phyloP scores from a whole-genome alignment of 1,140 invertebrate genomes.

The Solenopsis invicta region DNA sequence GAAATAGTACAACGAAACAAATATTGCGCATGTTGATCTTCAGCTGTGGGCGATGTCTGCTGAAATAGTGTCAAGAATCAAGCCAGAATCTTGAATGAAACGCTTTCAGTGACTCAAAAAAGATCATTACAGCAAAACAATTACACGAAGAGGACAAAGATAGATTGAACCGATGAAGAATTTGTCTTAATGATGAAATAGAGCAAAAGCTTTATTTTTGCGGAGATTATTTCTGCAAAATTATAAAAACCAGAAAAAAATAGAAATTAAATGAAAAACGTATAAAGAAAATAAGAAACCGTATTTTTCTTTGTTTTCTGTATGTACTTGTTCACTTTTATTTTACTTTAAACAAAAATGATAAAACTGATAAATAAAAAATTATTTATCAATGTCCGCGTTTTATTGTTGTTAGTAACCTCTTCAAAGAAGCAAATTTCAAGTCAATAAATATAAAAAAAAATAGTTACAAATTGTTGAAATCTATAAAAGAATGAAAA shows the following conservation, averaged over 20 bases:
- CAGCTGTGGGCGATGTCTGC: neutral
- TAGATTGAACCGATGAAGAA: neutral
- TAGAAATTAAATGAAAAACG: slow-evolving; percentile 1
- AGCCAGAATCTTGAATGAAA: neutral
- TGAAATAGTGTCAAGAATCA: neutral
- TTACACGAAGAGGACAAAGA: neutral
- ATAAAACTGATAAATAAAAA: neutral
- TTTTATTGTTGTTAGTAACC: neutral
- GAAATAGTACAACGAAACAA: neutral
- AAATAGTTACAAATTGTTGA: neutral
- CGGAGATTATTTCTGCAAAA: neutral
- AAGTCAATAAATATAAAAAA: neutral
- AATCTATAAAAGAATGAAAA: neutral
- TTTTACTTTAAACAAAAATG: neutral
- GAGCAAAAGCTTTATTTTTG: neutral
- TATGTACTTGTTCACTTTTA: neutral
- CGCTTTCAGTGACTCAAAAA: neutral
- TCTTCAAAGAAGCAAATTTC: neutral
- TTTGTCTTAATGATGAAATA: neutral
- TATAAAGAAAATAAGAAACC: neutral
- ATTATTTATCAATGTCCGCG: neutral
- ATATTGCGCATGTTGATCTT: neutral
- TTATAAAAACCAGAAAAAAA: neutral
- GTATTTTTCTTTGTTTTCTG: neutral
- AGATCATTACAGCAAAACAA: neutral